Evolutionary conservation across 1,140 invertebrate genomes (phyloP).

Genomic region (Dryas iulia): DNA sequence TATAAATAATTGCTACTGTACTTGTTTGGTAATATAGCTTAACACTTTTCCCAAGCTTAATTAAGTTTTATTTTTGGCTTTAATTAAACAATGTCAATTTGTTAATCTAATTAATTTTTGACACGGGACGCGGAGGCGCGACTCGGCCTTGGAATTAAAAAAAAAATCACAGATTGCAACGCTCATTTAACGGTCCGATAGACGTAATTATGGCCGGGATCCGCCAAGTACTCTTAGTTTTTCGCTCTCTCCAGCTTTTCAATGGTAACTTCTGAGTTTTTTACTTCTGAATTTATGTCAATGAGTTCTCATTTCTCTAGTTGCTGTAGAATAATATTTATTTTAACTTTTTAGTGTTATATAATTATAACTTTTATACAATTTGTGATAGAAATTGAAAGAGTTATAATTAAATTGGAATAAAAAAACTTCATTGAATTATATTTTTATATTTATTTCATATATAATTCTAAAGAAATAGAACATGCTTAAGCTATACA

Average conservation of each 20-base stretch:
- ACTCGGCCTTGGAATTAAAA: conserved; percentile 28
- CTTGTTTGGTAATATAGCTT: too few species aligned
- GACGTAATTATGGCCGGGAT: conserved; percentile 62
- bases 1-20: too few species aligned
- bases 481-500: background rate
- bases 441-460: background rate
- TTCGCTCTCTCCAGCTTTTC: conserved; percentile 33
- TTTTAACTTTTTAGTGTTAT: conserved; percentile 14
- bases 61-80: too few species aligned
- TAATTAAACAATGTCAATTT: background rate
- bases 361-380: conserved; percentile 10
- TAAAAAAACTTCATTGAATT: background rate
- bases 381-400: background rate
- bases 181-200: conserved; percentile 73
- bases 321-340: conserved; percentile 23
- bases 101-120: conserved; percentile 2
- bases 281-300: conserved; percentile 43
- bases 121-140: conserved; percentile 13
- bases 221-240: conserved; percentile 42
- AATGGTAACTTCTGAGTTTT: conserved; percentile 43
- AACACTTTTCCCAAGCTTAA: too few species aligned
- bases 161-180: conserved; percentile 63
- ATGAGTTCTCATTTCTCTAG: conserved; percentile 33
- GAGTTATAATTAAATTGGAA: background rate
- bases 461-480: background rate